Evolutionary conservation across 2,113 vertebrate genomes (phyloP).

Genomic region (Hemiscyllium ocellatum): DNA sequence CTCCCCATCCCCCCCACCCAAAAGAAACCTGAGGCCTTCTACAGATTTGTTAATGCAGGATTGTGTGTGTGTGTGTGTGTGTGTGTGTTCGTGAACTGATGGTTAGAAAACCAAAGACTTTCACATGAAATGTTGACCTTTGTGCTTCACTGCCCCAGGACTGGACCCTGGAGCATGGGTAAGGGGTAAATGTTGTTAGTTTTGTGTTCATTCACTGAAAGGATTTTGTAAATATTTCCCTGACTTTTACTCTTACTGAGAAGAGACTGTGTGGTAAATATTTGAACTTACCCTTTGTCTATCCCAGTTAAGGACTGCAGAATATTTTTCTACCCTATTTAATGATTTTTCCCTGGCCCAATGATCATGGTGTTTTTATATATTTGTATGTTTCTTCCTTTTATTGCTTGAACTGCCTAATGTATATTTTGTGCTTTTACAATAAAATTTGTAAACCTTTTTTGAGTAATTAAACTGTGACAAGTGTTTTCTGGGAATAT

Average conservation of each 20-base stretch:
- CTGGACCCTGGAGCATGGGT: not conserved
- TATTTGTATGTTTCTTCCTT: slow-evolving; percentile 20
- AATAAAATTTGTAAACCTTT: slow-evolving; percentile 9
- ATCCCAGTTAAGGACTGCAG: not conserved
- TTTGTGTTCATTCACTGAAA: not conserved
- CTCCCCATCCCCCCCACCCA: too few relatives aligned
- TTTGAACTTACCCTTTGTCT: not conserved
- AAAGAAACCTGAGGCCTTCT: not conserved
- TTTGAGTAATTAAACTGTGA: not conserved
- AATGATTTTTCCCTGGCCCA: slow-evolving; percentile 10
- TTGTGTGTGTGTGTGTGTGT: too few relatives aligned
- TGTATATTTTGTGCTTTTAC: slow-evolving; percentile 9
- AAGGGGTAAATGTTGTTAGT: not conserved
- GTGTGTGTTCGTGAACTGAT: not conserved
- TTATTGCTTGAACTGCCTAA: not conserved
- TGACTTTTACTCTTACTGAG: not conserved
- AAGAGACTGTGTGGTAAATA: not conserved
- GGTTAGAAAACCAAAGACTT: not conserved
- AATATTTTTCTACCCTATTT: slow-evolving; percentile 33
- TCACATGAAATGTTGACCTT: not conserved
- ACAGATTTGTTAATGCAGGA: not conserved
- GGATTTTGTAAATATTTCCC: slow-evolving; percentile 7
- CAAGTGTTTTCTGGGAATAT: not conserved
- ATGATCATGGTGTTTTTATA: not conserved
- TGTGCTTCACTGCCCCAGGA: not conserved